These are phyloP conservation scores for Halcyon badia DNA, from an alignment of 2,797 vertebrate genomes.

Conservation along the genomic window DNA sequence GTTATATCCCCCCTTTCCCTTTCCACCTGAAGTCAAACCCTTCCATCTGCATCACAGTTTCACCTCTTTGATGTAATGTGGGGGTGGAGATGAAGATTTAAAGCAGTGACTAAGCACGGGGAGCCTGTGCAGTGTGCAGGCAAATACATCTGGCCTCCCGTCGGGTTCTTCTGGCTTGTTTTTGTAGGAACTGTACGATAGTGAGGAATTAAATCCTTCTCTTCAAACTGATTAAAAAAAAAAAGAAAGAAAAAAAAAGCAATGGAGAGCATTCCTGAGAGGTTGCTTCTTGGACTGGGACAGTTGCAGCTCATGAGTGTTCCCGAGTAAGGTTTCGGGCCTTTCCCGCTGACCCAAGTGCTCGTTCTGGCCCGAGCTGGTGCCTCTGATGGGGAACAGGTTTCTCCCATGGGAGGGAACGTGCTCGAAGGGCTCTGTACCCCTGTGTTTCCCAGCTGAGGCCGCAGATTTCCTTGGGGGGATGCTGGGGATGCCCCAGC, in stretches of 20 bases:
- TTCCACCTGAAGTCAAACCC: slow-evolving; percentile 6
- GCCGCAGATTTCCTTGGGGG: not conserved
- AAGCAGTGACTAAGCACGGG: slow-evolving; percentile 41
- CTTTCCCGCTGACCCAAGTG: not conserved
- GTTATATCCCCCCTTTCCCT: not conserved
- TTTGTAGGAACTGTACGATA: not conserved
- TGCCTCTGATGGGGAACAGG: not conserved
- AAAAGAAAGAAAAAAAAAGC: not conserved
- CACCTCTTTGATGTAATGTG: slow-evolving; percentile 7
- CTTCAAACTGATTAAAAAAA: no score
- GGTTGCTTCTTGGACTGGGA: not conserved
- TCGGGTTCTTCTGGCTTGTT: not conserved
- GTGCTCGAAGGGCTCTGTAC: not conserved
- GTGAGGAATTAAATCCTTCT: not conserved
- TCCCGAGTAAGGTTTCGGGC: fast-evolving
- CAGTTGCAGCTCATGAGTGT: not conserved
- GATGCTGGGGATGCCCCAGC: not conserved
- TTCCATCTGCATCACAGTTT: slow-evolving; percentile 29
- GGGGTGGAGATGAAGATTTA: slow-evolving; percentile 30
- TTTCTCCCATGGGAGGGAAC: not conserved
- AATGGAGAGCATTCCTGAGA: not conserved
- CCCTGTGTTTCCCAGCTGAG: not conserved
- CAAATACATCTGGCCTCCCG: not conserved
- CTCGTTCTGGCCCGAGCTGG: not conserved
- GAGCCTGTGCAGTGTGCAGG: not conserved